Base-by-base conservation (phyloP, 2,888 invertebrate genomes). In the Cheilosia grossa region DNA sequence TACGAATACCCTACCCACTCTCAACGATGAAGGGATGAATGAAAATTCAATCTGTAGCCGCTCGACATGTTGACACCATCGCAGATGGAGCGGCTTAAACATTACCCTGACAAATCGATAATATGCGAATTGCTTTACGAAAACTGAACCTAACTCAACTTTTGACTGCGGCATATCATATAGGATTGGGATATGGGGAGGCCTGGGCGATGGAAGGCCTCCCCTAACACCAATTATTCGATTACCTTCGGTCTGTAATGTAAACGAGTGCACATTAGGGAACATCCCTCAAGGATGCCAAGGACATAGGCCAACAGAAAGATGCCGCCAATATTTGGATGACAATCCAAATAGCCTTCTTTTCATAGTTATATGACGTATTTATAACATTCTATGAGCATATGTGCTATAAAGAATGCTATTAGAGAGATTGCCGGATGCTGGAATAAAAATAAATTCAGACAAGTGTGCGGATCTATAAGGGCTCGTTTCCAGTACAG, bases 31-130 rank as follows among this genome's bases (percentile, higher is more conserved):
- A 42, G 72, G 74, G 70, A 85, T 85, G 85, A 81, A 77, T 81
- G 81, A 81, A 85, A 85, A 85, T 85, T 85, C 80, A 85, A 81
- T 81, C 85, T 81, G 74, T 42, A 79, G 79, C 79, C 66, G 47
- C 64, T 75, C 79, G 74, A 83, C 74, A 79, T 79, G 59, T 79
- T 83, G 83, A 83, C 83, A 83, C 82, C 77, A 77, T 77, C 69
- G 30, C 30, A 77, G 66, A 77, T 77, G 82, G 70, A 77, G 70
- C 66, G 54, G 82, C 53, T 81, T 75, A 47, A 58, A 47, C 19
- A 49, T 56, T 44, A 69, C 64, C 72, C 70, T 27, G 58, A 64
- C 70, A 63, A 81, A 81, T 81, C 81, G 64, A 64, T 64, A 47
- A 66, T 79, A n/a, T 73, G 21, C 13, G 51, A 51, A 72, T 72